Base-by-base conservation (phyloP, 2,797 vertebrate genomes). In the Clarias pachynema region DNA sequence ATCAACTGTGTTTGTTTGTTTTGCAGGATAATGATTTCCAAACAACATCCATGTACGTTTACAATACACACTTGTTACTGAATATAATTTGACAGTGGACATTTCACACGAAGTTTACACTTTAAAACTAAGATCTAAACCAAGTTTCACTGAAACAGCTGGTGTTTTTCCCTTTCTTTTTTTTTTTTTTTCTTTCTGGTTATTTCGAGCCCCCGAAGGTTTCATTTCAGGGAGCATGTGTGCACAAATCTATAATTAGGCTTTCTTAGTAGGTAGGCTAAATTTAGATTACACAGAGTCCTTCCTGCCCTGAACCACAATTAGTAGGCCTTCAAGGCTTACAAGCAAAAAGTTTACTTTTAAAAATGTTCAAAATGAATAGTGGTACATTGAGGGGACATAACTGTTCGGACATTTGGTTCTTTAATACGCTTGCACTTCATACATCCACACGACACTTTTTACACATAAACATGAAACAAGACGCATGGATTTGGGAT, bases 171-270 rank as follows among this genome's bases (percentile, higher is more conserved):
- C 49, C 49, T 49, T 49, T 0, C 12, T 49, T 68, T 34, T 24
- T 40, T 24, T 14, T 75, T 75, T 49, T 53, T 53, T 78, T 57
- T 22, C 34, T 34, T 4, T 8, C 31, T 6, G 5, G 56, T 60
- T 34, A 60, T 60, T 60, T 1, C n/a, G 31, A 60, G 12, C 37
- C 14, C 57, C 57, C 1, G 2, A 62, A 14, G 75, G 16, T 79
- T 62, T 78, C 75, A 12, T 79, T 79, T 79, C 75, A 79, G 56
- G 22, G 60, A 79, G 31, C 75, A 79, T 31, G 22, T 79, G 75
- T 79, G 75, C 3, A 3, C 75, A 15, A 37, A 40, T 62, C 75
- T 79, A 79, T 40, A 62, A 79, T 62, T 37, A 79, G 18, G 57
- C 2, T 79, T 59, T 74, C 18, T 57, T 57, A 22, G 26, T 59